These are phyloP conservation scores for Egretta garzetta DNA, from an alignment of 2,113 vertebrate species.

Conservation along the genomic window DNA sequence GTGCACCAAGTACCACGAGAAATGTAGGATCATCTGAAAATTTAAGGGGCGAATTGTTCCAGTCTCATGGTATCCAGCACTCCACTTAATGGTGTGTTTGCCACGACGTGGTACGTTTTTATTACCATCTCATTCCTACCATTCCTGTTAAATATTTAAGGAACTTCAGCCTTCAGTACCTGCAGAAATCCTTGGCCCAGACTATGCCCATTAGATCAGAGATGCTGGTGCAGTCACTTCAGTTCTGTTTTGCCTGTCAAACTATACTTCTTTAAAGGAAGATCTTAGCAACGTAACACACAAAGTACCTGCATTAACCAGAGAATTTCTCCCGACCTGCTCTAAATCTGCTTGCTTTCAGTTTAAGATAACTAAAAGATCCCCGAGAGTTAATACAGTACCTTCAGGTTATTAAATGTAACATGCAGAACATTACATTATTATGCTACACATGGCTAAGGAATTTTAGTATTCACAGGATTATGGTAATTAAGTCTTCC, in stretches of 20 bases:
- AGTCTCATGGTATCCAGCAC: neutral
- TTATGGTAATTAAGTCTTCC: slow-evolving; percentile 86
- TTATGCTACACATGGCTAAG: slow-evolving; percentile 80
- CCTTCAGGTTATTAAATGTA: slow-evolving; percentile 70
- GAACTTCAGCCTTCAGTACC: neutral
- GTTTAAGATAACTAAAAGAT: neutral
- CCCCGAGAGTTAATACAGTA: slow-evolving; percentile 16
- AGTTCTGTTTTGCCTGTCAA: neutral
- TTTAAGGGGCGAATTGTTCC: neutral
- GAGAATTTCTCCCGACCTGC: neutral
- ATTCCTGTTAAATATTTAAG: slow-evolving; percentile 1
- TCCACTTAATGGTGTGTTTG: neutral
- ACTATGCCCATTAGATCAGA: neutral
- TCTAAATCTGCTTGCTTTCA: neutral
- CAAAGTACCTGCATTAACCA: neutral
- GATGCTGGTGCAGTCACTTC: neutral
- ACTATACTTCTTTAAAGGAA: neutral
- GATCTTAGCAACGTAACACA: neutral
- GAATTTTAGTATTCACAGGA: slow-evolving; percentile 83
- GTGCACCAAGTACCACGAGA: neutral
- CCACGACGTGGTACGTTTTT: neutral
- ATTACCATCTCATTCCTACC: neutral
- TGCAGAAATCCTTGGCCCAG: slow-evolving; percentile 19
- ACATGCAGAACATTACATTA: slow-evolving; percentile 76
- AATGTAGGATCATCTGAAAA: neutral